Evolutionary conservation across 2,113 vertebrate genomes (phyloP).

Genomic region (Gobiocypris rarus): DNA sequence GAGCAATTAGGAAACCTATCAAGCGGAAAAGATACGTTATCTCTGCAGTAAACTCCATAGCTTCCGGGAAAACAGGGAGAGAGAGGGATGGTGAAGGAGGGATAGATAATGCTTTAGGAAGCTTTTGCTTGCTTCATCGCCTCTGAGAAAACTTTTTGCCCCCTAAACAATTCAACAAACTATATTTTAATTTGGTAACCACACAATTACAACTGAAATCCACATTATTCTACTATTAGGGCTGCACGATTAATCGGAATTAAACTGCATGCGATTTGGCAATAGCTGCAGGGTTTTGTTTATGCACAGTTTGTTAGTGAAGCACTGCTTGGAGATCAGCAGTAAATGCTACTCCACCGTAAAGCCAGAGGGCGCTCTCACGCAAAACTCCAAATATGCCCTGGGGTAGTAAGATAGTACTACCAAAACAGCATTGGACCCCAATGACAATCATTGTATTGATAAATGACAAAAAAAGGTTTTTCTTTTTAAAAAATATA

Average conservation of each 20-base stretch:
- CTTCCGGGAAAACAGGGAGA: conserved; percentile 4
- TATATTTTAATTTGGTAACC: not conserved
- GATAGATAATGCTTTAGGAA: not conserved
- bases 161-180: conserved; percentile 16
- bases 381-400: too few relatives aligned
- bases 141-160: not conserved
- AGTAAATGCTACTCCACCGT: too few relatives aligned
- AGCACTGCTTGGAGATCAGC: too few relatives aligned
- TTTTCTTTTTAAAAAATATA: too few relatives aligned
- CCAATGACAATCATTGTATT: too few relatives aligned
- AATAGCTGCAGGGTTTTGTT: too few relatives aligned
- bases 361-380: too few relatives aligned
- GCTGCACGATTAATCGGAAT: too few relatives aligned
- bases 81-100: not conserved
- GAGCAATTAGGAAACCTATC: conserved; percentile 48
- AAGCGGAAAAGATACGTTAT: conserved; percentile 49
- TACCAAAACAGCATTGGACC: not conserved
- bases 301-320: too few relatives aligned
- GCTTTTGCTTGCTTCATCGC: not conserved
- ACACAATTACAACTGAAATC: not conserved
- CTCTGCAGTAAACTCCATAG: conserved; percentile 28
- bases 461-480: too few relatives aligned
- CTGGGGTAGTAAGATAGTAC: too few relatives aligned
- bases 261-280: too few relatives aligned
- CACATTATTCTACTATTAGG: not conserved